phyloP scores from a whole-genome alignment of 2,797 vertebrate species.

The Sciurus carolinensis region DNA sequence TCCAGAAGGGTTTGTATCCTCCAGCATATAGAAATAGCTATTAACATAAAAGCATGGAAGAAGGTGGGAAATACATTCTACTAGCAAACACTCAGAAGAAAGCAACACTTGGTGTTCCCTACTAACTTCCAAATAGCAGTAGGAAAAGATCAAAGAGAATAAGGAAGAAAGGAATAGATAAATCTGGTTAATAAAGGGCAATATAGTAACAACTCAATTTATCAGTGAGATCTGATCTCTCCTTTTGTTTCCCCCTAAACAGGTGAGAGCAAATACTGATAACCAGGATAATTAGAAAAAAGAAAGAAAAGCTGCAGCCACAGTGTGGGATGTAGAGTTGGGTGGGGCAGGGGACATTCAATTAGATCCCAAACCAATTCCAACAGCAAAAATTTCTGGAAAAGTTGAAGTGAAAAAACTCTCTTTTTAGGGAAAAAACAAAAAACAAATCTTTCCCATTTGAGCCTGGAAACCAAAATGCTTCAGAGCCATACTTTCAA shows the following conservation, averaged over 20 bases:
- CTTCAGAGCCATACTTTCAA: neutral
- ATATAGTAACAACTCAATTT: neutral
- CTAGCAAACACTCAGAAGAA: conserved; percentile 26
- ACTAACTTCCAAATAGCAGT: neutral
- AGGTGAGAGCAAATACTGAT: neutral
- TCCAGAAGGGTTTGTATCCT: neutral
- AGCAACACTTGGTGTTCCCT: neutral
- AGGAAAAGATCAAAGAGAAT: neutral
- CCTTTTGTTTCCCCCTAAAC: neutral
- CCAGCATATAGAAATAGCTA: neutral
- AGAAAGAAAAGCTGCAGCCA: neutral
- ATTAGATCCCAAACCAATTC: neutral
- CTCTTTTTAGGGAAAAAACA: neutral
- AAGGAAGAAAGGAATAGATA: neutral
- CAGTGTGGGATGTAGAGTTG: neutral
- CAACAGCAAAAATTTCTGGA: neutral
- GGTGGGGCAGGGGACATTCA: neutral
- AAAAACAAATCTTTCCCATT: neutral
- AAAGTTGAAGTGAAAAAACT: neutral
- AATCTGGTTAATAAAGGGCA: neutral
- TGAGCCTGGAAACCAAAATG: neutral
- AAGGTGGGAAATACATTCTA: neutral
- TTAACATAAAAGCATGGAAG: neutral
- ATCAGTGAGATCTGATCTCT: neutral
- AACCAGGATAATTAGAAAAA: neutral